Evolutionary conservation across 2,113 vertebrate genomes (phyloP), one percentile per base, ranked within the genome.

Genomic region (Callipepla squamata): DNA sequence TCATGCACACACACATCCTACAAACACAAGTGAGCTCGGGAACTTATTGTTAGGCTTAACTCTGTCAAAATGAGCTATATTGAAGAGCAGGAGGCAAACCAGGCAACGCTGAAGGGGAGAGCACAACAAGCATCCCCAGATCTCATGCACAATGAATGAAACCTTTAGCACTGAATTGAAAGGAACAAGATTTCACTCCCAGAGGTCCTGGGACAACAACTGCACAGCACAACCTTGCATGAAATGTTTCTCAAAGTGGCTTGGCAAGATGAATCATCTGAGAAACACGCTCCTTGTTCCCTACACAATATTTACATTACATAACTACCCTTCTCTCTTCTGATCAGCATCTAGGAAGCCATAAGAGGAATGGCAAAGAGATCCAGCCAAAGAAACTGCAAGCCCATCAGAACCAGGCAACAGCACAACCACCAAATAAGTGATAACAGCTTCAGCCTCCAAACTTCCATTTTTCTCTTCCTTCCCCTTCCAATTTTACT

Each of bases 121-220:
- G 66, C 80, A 92, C 73, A 79, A 22, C 59, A 96, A 92, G 81
- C 95, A 92, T 85, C 70, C 95, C 48, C 85, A 50, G 66, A 83
- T 83, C 66, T 96, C 90, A 92, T 9, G 1, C 90, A 95, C 51
- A 53, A 4, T 53, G 75, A 95, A 82, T 22, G 13, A 59, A 55
- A 84, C 84, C 59, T 32, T 21, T 36, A 94, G 89, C 67, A 79
- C 77, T 75, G 48, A 34, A 92, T 73, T 65, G 78, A 94, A 84
- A 83, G n/a, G 50, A 84, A 94, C 57, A 73, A 77, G 92, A 97
- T 59, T 19, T 42, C n/a, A 51, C 51, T 50, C 34, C 87, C 21
- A 81, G 81, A 78, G 89, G 59, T 86, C 95, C 58, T 70, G 65
- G 61, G 94, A 92, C 13, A 55, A 81, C 87, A 89, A 36, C 93